Evolutionary conservation across 2,888 invertebrate genomes (phyloP).

Genomic region (Aquatica leii): DNA sequence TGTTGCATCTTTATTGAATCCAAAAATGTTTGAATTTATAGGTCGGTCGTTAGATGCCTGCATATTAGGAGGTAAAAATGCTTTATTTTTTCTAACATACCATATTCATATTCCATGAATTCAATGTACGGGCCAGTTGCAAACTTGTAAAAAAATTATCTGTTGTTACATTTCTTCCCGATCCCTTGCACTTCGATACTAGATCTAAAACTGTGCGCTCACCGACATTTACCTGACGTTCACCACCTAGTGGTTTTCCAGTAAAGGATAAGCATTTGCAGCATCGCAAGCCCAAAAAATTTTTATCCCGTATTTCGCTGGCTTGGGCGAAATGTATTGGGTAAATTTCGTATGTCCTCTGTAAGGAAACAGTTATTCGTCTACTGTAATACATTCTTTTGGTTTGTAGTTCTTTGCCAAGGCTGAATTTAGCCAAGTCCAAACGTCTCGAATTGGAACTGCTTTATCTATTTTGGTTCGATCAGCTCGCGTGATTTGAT

Average conservation of each 20-base stretch:
- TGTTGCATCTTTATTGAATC: neutral
- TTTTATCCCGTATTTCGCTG: constrained; percentile 27
- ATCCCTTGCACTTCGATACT: constrained; percentile 9
- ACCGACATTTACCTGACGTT: too few species aligned
- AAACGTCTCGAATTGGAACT: constrained; percentile 25
- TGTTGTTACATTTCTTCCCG: constrained; percentile 23
- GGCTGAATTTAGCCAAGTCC: constrained; percentile 24
- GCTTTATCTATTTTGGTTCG: constrained; percentile 27
- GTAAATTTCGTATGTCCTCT: too few species aligned
- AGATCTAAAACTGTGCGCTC: too few species aligned
- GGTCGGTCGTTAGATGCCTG: constrained; percentile 2
- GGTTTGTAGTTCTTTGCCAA: constrained; percentile 4
- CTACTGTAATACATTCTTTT: constrained; percentile 26
- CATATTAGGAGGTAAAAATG: constrained; percentile 8
- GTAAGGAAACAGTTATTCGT: constrained; percentile 27
- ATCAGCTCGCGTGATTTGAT: too few species aligned
- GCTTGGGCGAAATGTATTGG: too few species aligned
- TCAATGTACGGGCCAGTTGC: constrained; percentile 1
- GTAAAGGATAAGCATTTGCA: constrained; percentile 18
- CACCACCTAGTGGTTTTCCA: constrained; percentile 14
- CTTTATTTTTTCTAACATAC: constrained; percentile 14
- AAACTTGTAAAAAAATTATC: constrained; percentile 20
- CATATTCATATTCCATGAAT: constrained; percentile 12
- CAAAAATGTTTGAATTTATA: constrained; percentile 8
- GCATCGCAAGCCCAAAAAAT: constrained; percentile 28